Conservation (phyloP, 2,888 invertebrate genomes). For the Acleris literana region DNA sequence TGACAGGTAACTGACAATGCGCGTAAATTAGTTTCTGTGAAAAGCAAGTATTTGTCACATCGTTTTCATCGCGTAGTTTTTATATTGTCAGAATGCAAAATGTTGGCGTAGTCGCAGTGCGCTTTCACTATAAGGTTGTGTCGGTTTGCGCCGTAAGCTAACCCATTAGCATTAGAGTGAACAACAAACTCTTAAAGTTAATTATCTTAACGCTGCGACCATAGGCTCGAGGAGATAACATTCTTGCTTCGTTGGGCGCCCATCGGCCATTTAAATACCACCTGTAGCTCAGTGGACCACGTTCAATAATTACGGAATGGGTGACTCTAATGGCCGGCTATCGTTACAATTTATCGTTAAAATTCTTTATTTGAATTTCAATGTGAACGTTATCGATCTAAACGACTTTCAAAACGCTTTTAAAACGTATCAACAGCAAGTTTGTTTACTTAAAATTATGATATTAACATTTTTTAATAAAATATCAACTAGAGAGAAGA, state of each 20-base stretch:
- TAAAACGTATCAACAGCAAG: constrained; percentile 53
- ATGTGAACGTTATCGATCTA: constrained; percentile 45
- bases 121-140: constrained; percentile 5
- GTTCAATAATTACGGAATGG: constrained; percentile 64
- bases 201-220: constrained; percentile 29
- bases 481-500: constrained; percentile 8
- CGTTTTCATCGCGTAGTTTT: background rate
- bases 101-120: background rate
- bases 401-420: constrained; percentile 51
- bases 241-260: constrained; percentile 44
- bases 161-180: constrained; percentile 23
- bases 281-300: constrained; percentile 61
- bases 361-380: constrained; percentile 64
- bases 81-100: background rate
- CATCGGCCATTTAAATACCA: constrained; percentile 63
- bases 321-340: constrained; percentile 64
- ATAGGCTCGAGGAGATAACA: constrained; percentile 41
- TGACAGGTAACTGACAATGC: no score
- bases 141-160: constrained; percentile 18
- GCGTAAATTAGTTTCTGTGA: background rate
- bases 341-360: constrained; percentile 62
- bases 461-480: constrained; percentile 51
- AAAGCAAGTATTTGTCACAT: background rate
- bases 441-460: constrained; percentile 64
- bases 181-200: constrained; percentile 29